A percentile compares a stretch with the other conserved stretches of the same genome.
These are phyloP conservation scores for Labrus mixtus DNA, from an alignment of 2,113 vertebrate species.

Conservation along the genomic window DNA sequence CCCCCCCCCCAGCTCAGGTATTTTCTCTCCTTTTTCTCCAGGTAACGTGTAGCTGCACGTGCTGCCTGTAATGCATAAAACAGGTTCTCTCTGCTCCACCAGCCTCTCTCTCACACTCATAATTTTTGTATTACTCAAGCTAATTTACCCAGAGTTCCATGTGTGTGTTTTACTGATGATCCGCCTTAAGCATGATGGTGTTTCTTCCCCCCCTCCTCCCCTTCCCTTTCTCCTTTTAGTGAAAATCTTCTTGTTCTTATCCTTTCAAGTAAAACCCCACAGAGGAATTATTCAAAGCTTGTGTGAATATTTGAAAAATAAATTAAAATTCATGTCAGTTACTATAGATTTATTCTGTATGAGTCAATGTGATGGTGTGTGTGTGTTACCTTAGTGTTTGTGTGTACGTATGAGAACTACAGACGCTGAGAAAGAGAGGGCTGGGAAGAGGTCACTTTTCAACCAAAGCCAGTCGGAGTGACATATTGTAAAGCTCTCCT, in stretches of 20 bases:
- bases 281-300: constrained; percentile 41
- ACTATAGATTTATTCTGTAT: neutral
- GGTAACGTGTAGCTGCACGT: constrained; percentile 25
- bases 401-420: neutral
- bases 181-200: constrained; percentile 25
- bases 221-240: neutral
- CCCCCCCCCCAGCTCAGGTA: neutral
- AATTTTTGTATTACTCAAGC: constrained; percentile 3
- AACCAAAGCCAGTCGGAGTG: neutral
- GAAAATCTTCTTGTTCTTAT: constrained; percentile 14
- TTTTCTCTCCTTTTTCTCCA: constrained; percentile 9
- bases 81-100: constrained; percentile 14
- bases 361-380: neutral
- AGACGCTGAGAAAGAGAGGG: neutral
- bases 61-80: neutral
- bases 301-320: constrained; percentile 23
- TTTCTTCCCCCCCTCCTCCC: constrained; percentile 2
- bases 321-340: constrained; percentile 2
- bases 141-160: constrained; percentile 21
- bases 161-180: constrained; percentile 27
- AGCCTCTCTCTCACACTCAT: constrained; percentile 15
- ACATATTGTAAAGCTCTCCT: neutral
- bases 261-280: constrained; percentile 15
- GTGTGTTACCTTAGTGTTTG: constrained; percentile 7
- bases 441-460: neutral